phyloP scores from a whole-genome alignment of 1,140 invertebrate species.

The Aphis craccivora region DNA sequence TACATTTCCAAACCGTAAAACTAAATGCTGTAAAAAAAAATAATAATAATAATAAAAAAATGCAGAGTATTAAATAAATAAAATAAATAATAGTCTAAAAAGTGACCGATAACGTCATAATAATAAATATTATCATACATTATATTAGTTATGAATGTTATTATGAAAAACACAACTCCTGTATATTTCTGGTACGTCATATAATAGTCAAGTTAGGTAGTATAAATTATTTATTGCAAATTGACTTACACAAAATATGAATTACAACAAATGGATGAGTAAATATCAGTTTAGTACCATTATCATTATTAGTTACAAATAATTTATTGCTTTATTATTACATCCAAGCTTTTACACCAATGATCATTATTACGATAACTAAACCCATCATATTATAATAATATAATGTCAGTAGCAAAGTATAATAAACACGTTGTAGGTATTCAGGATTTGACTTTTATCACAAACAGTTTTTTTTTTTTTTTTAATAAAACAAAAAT shows the following conservation, averaged over 20 bases:
- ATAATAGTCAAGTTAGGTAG: neutral
- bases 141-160: neutral
- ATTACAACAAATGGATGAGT: neutral
- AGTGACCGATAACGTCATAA: neutral
- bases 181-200: neutral
- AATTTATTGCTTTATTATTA: neutral
- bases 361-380: neutral
- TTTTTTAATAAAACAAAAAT: neutral
- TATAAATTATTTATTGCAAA: neutral
- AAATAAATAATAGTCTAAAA: neutral
- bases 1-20: neutral
- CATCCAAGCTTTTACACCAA: neutral
- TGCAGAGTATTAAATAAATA: too few species aligned
- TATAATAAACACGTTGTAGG: neutral
- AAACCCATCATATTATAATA: neutral
- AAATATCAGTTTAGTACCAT: neutral
- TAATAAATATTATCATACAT: neutral
- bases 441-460: neutral
- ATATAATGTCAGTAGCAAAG: neutral
- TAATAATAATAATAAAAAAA: too few species aligned
- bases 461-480: neutral
- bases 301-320: neutral
- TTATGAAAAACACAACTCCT: neutral
- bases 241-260: neutral
- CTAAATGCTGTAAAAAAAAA: neutral